Evolutionary conservation across 2,113 vertebrate species (phyloP).

Genomic region (Dicerorhinus sumatrensis): DNA sequence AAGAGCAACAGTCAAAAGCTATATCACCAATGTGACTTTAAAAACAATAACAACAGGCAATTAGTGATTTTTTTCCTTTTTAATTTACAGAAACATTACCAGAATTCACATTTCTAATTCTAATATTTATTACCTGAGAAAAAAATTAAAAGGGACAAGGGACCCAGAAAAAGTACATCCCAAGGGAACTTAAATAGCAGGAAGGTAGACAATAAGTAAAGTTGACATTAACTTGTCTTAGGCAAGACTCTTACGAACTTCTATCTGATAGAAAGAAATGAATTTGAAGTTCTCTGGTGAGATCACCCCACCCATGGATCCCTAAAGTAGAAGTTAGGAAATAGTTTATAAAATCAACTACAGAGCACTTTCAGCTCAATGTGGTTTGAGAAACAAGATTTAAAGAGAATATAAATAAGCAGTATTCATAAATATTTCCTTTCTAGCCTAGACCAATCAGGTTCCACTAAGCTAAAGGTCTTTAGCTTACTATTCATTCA

Average conservation of each 20-base stretch:
- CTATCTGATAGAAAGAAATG: not conserved
- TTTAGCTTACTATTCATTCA: not conserved
- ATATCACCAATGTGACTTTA: not conserved
- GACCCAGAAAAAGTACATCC: not conserved
- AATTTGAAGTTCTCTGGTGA: not conserved
- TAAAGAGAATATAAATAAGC: not conserved
- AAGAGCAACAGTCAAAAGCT: slow-evolving; percentile 1
- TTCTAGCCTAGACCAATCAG: not conserved
- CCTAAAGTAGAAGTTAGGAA: not conserved
- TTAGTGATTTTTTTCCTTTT: not conserved
- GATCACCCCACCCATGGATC: not conserved
- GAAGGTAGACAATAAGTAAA: not conserved
- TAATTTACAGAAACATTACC: slow-evolving; percentile 6
- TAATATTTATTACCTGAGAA: slow-evolving; percentile 23
- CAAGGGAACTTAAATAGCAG: not conserved
- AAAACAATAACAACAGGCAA: slow-evolving; percentile 4
- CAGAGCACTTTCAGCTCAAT: not conserved
- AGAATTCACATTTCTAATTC: slow-evolving; percentile 16
- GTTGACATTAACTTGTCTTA: not conserved
- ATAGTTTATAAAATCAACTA: slow-evolving; percentile 22
- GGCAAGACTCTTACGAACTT: not conserved
- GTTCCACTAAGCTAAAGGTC: not conserved
- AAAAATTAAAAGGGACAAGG: not conserved
- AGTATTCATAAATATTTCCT: slow-evolving; percentile 36
- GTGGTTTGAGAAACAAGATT: not conserved